Percentiles rank a stretch among this genome's conserved stretches.
Evolutionary conservation across 2,888 invertebrate genomes (phyloP).

Genomic region (Deroplatys truncata): DNA sequence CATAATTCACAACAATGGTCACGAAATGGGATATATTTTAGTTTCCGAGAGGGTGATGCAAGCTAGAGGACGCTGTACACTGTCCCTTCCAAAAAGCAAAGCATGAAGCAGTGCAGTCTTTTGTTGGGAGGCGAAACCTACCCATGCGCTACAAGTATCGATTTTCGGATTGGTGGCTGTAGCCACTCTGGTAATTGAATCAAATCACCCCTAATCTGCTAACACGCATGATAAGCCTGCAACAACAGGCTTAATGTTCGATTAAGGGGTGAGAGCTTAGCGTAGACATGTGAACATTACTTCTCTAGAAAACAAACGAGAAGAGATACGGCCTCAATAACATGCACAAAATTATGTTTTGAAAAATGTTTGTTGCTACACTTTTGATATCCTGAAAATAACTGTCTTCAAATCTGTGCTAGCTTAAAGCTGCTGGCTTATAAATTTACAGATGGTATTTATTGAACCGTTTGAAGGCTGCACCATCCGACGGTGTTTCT

Average conservation of each 20-base stretch:
- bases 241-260: constrained; percentile 13
- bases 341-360: not conserved
- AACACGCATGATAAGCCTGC: not conserved
- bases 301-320: not conserved
- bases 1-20: too few species aligned
- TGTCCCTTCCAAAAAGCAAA: not conserved
- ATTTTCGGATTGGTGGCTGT: constrained; percentile 23
- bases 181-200: constrained; percentile 25
- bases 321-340: too few species aligned
- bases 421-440: too few species aligned
- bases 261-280: not conserved
- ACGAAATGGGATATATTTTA: too few species aligned
- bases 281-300: not conserved
- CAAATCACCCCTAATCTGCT: constrained; percentile 19
- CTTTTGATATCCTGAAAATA: too few species aligned
- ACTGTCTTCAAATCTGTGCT: too few species aligned
- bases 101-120: not conserved
- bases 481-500: too few species aligned
- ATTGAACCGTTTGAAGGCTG: too few species aligned
- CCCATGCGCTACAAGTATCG: constrained; percentile 1
- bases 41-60: too few species aligned
- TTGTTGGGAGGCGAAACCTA: not conserved
- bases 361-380: too few species aligned
- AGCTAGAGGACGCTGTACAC: not conserved
- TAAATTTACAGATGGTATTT: too few species aligned